Conservation (phyloP, 2,113 vertebrate genomes). For the Sylvietta virens region DNA sequence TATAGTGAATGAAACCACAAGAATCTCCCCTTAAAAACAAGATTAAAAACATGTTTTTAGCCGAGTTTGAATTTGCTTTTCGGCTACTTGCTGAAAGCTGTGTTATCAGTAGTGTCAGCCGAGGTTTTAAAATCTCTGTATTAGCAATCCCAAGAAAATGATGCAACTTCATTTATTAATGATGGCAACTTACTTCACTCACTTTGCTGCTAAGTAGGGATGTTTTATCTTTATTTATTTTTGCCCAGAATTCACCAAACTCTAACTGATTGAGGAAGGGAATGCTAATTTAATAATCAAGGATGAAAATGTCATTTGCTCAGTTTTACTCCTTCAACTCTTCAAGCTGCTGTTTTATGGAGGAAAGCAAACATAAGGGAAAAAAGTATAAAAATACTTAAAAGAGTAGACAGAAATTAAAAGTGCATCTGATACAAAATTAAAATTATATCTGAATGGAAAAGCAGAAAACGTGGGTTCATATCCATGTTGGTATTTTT, state of each 20-base stretch:
- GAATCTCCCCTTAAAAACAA: not conserved
- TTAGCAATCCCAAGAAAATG: not conserved
- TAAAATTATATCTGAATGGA: not conserved
- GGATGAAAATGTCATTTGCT: not conserved
- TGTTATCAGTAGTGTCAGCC: not conserved
- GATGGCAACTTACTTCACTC: not conserved
- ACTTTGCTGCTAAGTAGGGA: not conserved
- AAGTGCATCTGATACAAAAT: not conserved
- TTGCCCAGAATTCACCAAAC: not conserved
- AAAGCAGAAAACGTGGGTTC: not conserved
- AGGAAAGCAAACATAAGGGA: not conserved
- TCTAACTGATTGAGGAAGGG: not conserved
- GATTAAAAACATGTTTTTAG: slow-evolving; percentile 2
- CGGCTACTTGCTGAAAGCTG: not conserved
- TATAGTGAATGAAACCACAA: slow-evolving; percentile 20
- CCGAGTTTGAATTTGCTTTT: not conserved
- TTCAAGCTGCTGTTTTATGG: not conserved
- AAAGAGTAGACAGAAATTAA: not conserved
- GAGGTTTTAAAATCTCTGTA: not conserved
- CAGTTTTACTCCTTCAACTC: not conserved
- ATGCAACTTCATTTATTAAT: not conserved
- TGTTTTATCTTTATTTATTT: not conserved
- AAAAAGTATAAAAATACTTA: not conserved
- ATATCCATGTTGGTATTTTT: not conserved
- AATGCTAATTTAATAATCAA: not conserved